Evolutionary conservation across 2,888 invertebrate genomes (phyloP).

Genomic region (Spisula subtruncata): DNA sequence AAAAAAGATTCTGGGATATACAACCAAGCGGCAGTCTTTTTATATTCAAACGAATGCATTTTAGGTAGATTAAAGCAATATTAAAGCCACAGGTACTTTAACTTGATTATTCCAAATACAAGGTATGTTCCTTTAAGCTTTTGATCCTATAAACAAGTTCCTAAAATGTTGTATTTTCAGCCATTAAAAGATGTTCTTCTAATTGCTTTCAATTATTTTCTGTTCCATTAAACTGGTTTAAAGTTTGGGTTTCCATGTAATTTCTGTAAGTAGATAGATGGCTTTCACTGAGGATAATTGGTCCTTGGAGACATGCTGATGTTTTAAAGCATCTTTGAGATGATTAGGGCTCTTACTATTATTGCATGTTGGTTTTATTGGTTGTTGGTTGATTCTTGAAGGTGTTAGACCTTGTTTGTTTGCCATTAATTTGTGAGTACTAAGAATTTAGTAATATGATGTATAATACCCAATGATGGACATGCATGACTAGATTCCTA

Average conservation of each 20-base stretch:
- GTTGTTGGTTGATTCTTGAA: background rate
- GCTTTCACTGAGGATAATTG: background rate
- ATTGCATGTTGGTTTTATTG: background rate
- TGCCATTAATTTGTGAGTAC: background rate
- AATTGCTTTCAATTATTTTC: conserved; percentile 2
- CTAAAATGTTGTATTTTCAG: background rate
- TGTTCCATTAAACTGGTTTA: background rate
- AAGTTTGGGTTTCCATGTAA: background rate
- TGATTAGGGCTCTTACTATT: background rate
- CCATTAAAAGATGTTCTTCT: background rate
- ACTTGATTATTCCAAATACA: too few species aligned
- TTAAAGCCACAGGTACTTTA: too few species aligned
- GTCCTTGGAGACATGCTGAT: background rate
- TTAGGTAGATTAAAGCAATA: too few species aligned
- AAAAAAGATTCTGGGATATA: too few species aligned
- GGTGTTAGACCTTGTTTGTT: background rate
- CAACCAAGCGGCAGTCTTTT: too few species aligned
- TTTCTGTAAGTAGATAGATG: background rate
- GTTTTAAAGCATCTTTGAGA: background rate
- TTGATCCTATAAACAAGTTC: background rate
- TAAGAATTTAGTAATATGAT: too few species aligned
- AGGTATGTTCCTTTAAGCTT: too few species aligned
- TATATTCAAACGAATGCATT: too few species aligned
- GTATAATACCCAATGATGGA: too few species aligned
- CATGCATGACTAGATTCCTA: too few species aligned